phyloP scores from a whole-genome alignment of 2,888 invertebrate genomes.

The Asteroscopus sphinx region DNA sequence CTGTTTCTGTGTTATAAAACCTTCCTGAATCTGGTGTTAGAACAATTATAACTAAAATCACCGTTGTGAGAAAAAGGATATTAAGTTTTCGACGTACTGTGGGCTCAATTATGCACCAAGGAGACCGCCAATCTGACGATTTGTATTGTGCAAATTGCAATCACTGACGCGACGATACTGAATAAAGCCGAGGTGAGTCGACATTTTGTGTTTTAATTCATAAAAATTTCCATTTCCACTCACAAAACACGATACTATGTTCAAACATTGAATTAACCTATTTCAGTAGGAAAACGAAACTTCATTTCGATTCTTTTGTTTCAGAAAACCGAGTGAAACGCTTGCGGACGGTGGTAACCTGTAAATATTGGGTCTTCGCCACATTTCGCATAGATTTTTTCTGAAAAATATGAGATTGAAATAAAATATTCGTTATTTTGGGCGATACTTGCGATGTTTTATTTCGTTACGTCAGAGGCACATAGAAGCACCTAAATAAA shows the following conservation, averaged over 20 bases:
- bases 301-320: slow-evolving; percentile 88
- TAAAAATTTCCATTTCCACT: slow-evolving; percentile 53
- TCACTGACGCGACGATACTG: slow-evolving; percentile 64
- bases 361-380: slow-evolving; percentile 59
- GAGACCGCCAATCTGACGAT: slow-evolving; percentile 68
- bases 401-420: slow-evolving; percentile 50
- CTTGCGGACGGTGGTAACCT: slow-evolving; percentile 61
- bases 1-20: slow-evolving; percentile 64
- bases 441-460: slow-evolving; percentile 63
- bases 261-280: slow-evolving; percentile 81
- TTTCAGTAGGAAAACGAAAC: slow-evolving; percentile 76
- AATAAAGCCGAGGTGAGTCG: slow-evolving; percentile 66
- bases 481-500: slow-evolving; percentile 48
- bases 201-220: slow-evolving; percentile 70
- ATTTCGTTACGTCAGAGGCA: slow-evolving; percentile 67
- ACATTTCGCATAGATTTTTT: slow-evolving; percentile 63
- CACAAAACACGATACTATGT: slow-evolving; percentile 59
- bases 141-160: slow-evolving; percentile 71
- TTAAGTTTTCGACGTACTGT: slow-evolving; percentile 81
- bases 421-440: slow-evolving; percentile 55
- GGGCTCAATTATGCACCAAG: slow-evolving; percentile 63
- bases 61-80: slow-evolving; percentile 77
- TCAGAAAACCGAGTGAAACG: slow-evolving; percentile 69
- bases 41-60: slow-evolving; percentile 53
- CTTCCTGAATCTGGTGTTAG: slow-evolving; percentile 60